Evolutionary conservation across 1,140 invertebrate genomes (phyloP), one percentile per base, ranked within the genome.

Genomic region (Drosophila sucinea): DNA sequence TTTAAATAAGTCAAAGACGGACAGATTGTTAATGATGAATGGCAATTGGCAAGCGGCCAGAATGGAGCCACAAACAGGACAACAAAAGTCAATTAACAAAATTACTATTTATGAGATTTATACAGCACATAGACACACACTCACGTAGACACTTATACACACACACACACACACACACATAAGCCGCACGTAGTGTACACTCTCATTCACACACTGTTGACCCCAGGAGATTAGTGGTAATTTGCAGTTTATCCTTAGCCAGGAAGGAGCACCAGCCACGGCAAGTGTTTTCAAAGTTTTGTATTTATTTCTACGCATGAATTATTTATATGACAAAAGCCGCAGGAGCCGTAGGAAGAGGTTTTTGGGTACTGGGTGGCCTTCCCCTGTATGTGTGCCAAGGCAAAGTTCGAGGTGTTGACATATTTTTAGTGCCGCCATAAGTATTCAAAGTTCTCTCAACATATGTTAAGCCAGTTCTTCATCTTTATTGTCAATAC

Each of bases 81-180:
- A 60, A 67, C 41, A 79, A 67, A 17, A 86, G 83, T 87, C 83
- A 86, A 86, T 87, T 86, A 86, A 79, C 69, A 74, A 83, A 77
- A 86, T 86, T 86, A 87, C 83, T 83, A 86, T 86, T 86, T 87
- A 86, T 87, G 83, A 78, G 73, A 70, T 70, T 85, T 85, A 67
- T 68, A 67, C 32, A 58, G 66, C 44, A 35, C 17, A 58, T 30
- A 71, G 47, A 35, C 29, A 61, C 44, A 51, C 10, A 44, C 40
- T 51, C 32, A 75, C 29, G 10, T 8, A 35, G 17, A 60, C 44
- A 63, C 44, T 17, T 17, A 17, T 17, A 17, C 40, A 58, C 32
- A 75, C 29, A 38, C 35, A 35, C 25, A 60, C 44, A 63, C 44
- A 47, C 6, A 44, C 25, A 58, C 32, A 75, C 29, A 62, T 38